Conservation (phyloP, 2,888 invertebrate species). For the Sesia bembeciformis region DNA sequence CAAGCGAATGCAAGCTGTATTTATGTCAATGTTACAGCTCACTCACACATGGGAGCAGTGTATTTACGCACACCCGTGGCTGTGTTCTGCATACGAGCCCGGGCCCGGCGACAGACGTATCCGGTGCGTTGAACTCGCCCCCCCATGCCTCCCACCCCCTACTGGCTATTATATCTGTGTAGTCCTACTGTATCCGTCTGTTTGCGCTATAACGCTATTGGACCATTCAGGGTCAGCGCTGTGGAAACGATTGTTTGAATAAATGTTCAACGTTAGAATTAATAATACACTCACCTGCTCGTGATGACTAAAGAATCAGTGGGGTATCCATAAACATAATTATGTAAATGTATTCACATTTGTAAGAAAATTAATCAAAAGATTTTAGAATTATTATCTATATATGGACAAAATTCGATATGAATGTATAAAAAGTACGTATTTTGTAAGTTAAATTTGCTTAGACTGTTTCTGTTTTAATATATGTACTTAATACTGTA, state of each 20-base stretch:
- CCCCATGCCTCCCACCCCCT: conserved; percentile 13
- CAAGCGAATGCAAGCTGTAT: conserved; percentile 44
- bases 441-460: too few species aligned
- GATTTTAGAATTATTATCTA: too few species aligned
- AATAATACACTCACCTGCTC: background rate
- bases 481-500: too few species aligned
- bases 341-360: too few species aligned
- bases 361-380: too few species aligned
- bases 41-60: conserved; percentile 21
- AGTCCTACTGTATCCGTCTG: conserved; percentile 30
- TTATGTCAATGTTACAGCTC: conserved; percentile 68
- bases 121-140: conserved; percentile 62
- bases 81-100: conserved; percentile 32
- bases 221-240: conserved; percentile 35
- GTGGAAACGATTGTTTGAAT: conserved; percentile 20
- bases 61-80: conserved; percentile 2
- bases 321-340: too few species aligned
- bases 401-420: too few species aligned
- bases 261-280: background rate
- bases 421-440: too few species aligned
- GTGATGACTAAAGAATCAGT: too few species aligned
- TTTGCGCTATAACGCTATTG: conserved; percentile 32
- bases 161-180: conserved; percentile 20
- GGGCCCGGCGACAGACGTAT: conserved; percentile 60
- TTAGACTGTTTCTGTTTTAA: too few species aligned